Evolutionary conservation across 2,888 invertebrate species (phyloP), one percentile per base, ranked within the genome.

Genomic region (Ganaspis brasiliensis): DNA sequence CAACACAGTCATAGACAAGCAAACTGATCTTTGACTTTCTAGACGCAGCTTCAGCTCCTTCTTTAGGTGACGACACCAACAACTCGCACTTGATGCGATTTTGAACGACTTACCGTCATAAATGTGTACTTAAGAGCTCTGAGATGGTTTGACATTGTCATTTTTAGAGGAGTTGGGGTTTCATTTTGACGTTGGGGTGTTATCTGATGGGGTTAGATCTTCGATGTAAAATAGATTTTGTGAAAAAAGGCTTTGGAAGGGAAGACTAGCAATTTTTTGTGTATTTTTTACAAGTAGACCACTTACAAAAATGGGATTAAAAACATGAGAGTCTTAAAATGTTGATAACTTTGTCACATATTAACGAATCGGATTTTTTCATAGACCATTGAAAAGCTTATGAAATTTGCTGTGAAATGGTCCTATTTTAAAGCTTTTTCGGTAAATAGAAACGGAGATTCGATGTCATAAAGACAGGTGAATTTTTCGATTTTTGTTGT

Each of bases 1-100:
- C 72, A 67, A 73, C 75, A 70, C 72, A 75, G 77, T 67, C 55
- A 75, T 74, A 72, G 73, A 61, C 1, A 63, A 63, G 37, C 19
- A 21, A 49, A n/a, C n/a, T 1, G 67, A 5, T 45, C 21, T 67
- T 67, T 45, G 24, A 24, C 67, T 24, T 67, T 63, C 14, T 21
- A 12, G 24, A 24, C 26, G 3, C 16, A 21, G 40, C 63, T 63
- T 52, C 6, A 40, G 63, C 31, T 59, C n/a, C 59, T 10, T 37
- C 4, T 61, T 67, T 45, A 67, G 67, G 67, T 45, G 67, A 67
- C 26, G 67, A 67, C 24, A 40, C n/a, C 21, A n/a, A 67, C n/a
- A 21, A 49, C 8, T 45, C 40, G 14, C 24, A 40, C 21, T 45
- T 67, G 14, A 67, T 40, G 40, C n/a, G 45, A 67, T 67, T 67